Percentiles rank a stretch among this genome's conserved stretches.
Evolutionary conservation across 2,113 vertebrate species (phyloP).

Genomic region (Anas platyrhynchos): DNA sequence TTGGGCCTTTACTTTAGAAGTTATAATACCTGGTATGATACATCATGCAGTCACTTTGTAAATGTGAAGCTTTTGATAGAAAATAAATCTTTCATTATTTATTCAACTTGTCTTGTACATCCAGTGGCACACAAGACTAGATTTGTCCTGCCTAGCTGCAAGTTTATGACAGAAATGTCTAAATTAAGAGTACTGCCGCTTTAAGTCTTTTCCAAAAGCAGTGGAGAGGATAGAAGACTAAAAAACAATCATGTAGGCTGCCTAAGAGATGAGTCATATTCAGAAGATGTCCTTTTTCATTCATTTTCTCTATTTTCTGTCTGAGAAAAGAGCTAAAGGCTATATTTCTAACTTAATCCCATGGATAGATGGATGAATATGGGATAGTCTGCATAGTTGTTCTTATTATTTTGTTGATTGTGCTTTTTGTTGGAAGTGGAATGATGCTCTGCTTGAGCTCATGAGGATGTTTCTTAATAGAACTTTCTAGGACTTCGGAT

Average conservation of each 20-base stretch:
- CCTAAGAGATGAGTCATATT: not conserved
- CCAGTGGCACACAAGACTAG: not conserved
- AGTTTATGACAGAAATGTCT: not conserved
- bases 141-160: not conserved
- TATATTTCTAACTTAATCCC: not conserved
- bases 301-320: not conserved
- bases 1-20: constrained; percentile 4
- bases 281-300: not conserved
- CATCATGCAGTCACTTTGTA: not conserved
- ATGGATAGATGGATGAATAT: not conserved
- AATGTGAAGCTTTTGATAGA: constrained; percentile 14
- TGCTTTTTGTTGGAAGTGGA: not conserved
- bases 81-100: constrained; percentile 3
- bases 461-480: not conserved
- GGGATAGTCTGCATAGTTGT: not conserved
- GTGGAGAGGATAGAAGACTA: not conserved
- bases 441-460: not conserved
- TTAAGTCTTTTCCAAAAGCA: not conserved
- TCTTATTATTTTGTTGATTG: not conserved
- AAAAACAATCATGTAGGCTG: not conserved
- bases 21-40: constrained; percentile 2
- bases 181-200: not conserved
- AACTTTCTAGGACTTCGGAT: not conserved
- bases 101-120: not conserved
- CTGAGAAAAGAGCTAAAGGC: not conserved